A percentile compares a stretch with the other conserved stretches of the same genome.
These are phyloP conservation scores for Prolemur simus DNA, from an alignment of 2,113 vertebrate genomes.

Conservation along the genomic window DNA sequence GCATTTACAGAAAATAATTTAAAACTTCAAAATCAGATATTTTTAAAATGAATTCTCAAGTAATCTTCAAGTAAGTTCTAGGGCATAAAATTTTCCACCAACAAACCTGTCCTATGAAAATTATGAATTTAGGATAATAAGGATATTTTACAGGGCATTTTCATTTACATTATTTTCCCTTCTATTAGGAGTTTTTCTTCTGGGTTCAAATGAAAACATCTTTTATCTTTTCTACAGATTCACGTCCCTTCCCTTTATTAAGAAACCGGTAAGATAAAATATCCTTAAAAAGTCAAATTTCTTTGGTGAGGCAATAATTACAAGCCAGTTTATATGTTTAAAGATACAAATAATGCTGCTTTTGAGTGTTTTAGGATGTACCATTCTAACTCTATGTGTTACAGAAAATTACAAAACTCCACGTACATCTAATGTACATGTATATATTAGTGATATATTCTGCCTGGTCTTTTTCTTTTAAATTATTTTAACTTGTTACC, in stretches of 20 bases:
- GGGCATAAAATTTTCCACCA: background rate
- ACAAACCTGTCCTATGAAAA: background rate
- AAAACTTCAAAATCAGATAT: conserved; percentile 22
- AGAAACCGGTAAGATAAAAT: background rate
- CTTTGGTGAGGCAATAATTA: background rate
- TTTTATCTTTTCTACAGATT: background rate
- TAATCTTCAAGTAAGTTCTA: background rate
- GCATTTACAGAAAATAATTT: background rate
- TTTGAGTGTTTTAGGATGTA: background rate
- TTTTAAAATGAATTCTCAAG: conserved; percentile 15
- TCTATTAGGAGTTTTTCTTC: background rate
- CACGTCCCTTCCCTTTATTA: background rate
- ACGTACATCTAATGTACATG: background rate
- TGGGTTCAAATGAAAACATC: background rate
- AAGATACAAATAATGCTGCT: background rate
- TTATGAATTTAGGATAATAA: background rate
- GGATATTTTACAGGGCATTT: background rate
- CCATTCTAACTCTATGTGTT: background rate
- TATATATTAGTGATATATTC: background rate
- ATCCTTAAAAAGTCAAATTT: background rate
- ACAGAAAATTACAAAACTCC: background rate
- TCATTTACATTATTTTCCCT: background rate
- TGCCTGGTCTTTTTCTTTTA: background rate
- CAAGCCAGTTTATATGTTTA: background rate
- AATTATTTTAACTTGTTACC: background rate